Evolutionary conservation across 2,888 invertebrate genomes (phyloP).

Genomic region (Drosophila planitibia): DNA sequence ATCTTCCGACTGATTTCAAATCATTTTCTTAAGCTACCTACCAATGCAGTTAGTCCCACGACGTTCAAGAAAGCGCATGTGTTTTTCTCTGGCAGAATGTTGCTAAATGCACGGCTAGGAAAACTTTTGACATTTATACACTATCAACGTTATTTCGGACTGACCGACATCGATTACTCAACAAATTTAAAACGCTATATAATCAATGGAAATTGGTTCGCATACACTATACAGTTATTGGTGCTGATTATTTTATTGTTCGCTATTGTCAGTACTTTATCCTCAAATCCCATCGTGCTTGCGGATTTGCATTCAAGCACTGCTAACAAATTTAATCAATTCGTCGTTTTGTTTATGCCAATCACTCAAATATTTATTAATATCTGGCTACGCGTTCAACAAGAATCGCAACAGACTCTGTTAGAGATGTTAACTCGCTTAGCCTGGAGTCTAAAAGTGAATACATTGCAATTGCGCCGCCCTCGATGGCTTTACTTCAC

Average conservation of each 20-base stretch:
- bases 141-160: constrained; percentile 34
- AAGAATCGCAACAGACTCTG: constrained; percentile 21
- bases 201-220: constrained; percentile 12
- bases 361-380: constrained; percentile 9
- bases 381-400: constrained; percentile 30
- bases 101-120: neutral
- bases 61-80: neutral
- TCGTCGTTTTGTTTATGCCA: neutral
- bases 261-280: neutral
- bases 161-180: constrained; percentile 29
- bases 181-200: neutral
- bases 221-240: constrained; percentile 7
- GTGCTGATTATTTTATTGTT: neutral
- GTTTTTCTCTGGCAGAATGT: constrained; percentile 8
- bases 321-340: neutral
- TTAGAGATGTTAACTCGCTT: constrained; percentile 13
- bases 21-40: neutral
- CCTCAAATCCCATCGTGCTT: neutral
- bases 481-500: constrained; percentile 28
- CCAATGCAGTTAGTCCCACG: neutral
- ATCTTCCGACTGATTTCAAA: neutral
- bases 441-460: constrained; percentile 17
- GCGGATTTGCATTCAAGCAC: constrained; percentile 13
- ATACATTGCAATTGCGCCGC: constrained; percentile 11
- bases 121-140: constrained; percentile 21